Evolutionary conservation across 92 coral and sea anemone genomes (phyloP), one percentile per base, ranked within the genome.

Genomic region (Actinostola sp.): DNA sequence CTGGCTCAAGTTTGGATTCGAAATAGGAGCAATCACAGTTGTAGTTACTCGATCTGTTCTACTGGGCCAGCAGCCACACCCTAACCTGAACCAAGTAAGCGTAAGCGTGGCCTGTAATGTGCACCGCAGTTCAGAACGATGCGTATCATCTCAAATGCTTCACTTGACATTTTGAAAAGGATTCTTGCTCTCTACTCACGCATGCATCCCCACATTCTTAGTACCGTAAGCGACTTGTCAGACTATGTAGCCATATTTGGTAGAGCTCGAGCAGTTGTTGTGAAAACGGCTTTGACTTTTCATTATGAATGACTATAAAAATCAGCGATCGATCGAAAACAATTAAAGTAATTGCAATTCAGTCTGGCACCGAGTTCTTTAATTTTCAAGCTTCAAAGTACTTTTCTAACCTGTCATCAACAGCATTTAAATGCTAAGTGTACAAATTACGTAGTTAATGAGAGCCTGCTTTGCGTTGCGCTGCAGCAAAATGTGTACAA

Each of bases 11-110:
- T 36, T 36, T 36, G 4, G 42, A 11, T 16, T 48, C 19, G 8
- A 48, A 16, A 6, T 48, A 48, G 24, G n/a, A 3, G n/a, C 24
- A 48, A 16, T 14, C 16, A 57, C 5, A 58, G 64, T 58, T 58
- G 42, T 58, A 29, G n/a, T 13, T 14, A 0, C 15, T 58, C 34
- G 17, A 43, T 20, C 66, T 26, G 11, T 23, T 8, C 11, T 16
- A 61, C 23, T 4, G 66, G n/a, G 34, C n/a, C n/a, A 11, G 66
- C 29, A 31, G 35, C 74, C 61, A 67, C 73, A 67, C 73, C 61
- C 44, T 50, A 48, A 16, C 12, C 11, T 39, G 38, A 44, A 10
- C 19, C 11, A 4, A 11, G 42, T n/a, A n/a, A 36, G 42, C 11
- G 11, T 36, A 17, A 57, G 63, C 63, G 63, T 57, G 63, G 63